These are phyloP conservation scores for Oxyruncus cristatus DNA, from an alignment of 2,113 vertebrate genomes.

Conservation along the genomic window DNA sequence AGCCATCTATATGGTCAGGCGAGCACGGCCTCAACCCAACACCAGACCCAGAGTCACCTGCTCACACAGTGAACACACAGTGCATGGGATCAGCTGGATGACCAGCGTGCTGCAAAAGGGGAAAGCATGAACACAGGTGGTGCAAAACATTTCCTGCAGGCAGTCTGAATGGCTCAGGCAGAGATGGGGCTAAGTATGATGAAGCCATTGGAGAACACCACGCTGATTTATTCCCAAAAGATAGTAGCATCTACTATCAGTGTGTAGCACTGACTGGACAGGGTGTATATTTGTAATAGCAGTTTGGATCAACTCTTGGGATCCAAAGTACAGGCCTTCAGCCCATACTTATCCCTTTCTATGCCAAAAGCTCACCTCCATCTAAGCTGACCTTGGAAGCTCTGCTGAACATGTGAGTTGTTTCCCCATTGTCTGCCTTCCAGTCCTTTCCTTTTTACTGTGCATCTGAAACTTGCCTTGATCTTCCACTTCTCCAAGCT, in stretches of 20 bases:
- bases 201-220: neutral
- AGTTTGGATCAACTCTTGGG: neutral
- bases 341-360: neutral
- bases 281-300: rapidly evolving
- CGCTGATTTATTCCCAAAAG: neutral
- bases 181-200: neutral
- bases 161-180: neutral
- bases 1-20: neutral
- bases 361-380: neutral
- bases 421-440: neutral
- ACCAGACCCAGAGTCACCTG: neutral
- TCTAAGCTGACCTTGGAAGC: neutral
- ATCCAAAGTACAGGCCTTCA: neutral
- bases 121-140: neutral
- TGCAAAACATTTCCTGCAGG: neutral
- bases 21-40: neutral
- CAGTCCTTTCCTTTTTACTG: neutral
- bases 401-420: neutral
- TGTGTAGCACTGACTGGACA: neutral
- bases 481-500: neutral
- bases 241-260: neutral
- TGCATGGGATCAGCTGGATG: neutral
- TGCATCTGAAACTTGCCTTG: neutral
- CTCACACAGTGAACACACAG: too few relatives aligned
- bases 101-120: neutral